Evolutionary conservation across 1,140 invertebrate genomes (phyloP), one percentile per base, ranked within the genome.

Genomic region (Popillia japonica): DNA sequence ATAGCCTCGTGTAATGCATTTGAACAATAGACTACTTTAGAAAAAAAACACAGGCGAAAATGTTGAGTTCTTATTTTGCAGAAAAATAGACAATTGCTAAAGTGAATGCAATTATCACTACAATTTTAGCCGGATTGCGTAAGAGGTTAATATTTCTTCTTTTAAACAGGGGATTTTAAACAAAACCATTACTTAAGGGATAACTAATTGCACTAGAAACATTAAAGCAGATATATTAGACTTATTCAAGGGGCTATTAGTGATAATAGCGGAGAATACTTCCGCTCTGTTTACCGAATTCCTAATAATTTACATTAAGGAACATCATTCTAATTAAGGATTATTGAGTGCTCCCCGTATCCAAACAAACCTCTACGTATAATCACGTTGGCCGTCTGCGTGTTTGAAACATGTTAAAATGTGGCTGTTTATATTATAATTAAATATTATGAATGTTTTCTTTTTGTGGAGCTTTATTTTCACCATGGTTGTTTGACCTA

Each of bases 401-500:
- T 34, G 61, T 68, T 68, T 68, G 27, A 68, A 68, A 68, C 61
- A 68, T 34, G 61, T 68, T 68, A 68, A 68, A 68, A 68, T 68
- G 61, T 68, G 27, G 61, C 61, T 68, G 61, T 68, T 68, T 68
- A 68, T 68, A 68, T 68, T 68, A 68, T 68, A 68, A 68, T 68
- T 68, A 68, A 68, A 68, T 68, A 68, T 68, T 68, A 68, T 68
- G 61, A 68, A 68, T 68, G 61, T 68, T 68, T 68, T 68, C 61
- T 68, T 68, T 34, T 68, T 68, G 61, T 34, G 61, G 61, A 34
- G 61, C 61, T 68, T 68, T 68, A 68, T 68, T 68, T 68, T 34
- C 27, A 68, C 61, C 61, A 34, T 68, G 22, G 61, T 34, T 68
- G 61, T 68, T 68, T 68, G 61, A 68, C 61, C 61, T 68, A 68